Base-by-base conservation (phyloP, 2,888 invertebrate species). In the Andrena hattorfiana region DNA sequence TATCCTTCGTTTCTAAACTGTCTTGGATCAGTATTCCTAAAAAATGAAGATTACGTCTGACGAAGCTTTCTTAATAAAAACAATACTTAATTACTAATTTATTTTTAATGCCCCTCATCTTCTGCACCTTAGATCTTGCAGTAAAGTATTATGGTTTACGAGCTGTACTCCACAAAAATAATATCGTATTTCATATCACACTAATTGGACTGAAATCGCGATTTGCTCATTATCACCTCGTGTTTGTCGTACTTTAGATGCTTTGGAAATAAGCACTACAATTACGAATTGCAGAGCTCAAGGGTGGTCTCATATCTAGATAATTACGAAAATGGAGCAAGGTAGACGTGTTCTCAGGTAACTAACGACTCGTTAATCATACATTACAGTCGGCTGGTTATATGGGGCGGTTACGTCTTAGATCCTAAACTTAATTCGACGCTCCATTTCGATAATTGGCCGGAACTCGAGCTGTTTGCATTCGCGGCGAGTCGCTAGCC, bases 391-490 rank as follows among this genome's bases (percentile, higher is more conserved):
- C 60, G 59, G 69, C 69, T 69, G 62, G 48, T 35, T 28, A 71
- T 62, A 67, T 16, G 42, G 42, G 51, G 67, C 49, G 56, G 49
- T 72, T 68, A 60, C 20, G 63, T 73, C 63, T 62, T 59, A 30
- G 72, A 72, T 72, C 73, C 32, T 71, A 59, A 51, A 48, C 51
- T 62, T 85, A 87, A 86, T 86, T 86, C 75, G 83, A 72, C 81
- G 76, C 71, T 63, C 75, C 64, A 79, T 81, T 87, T 87, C 83
- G 75, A 81, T 87, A 87, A 87, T 87, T 87, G 79, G 70, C 49
- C 35, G 30, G 69, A 73, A 51, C 67, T 42, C 32, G 68, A 70
- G 64, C 73, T 87, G 84, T 87, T 87, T 87, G 76, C 67, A 78
- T 79, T 84, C 64, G 60, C 49, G 59, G 67, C 60, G 73, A 67